These are phyloP conservation scores for Platichthys flesus DNA, from an alignment of 2,113 vertebrate species.

Conservation along the genomic window DNA sequence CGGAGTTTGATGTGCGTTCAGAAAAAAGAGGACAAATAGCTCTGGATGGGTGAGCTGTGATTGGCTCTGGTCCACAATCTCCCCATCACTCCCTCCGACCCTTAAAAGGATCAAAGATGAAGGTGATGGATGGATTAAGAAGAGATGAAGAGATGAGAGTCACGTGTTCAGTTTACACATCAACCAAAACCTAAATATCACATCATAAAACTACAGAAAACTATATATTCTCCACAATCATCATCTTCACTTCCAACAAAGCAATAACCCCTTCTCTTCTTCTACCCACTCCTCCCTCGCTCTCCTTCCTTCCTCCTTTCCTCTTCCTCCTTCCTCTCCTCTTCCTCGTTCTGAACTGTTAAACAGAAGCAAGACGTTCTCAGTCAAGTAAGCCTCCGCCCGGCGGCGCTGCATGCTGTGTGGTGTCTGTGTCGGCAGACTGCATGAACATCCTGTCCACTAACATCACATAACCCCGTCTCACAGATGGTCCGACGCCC, in stretches of 20 bases:
- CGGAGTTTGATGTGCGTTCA: no score
- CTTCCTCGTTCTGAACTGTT: conserved; percentile 51
- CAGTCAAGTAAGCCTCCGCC: conserved; percentile 85
- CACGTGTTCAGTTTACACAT: no score
- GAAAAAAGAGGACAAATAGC: no score
- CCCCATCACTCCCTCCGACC: no score
- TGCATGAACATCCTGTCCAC: conserved; percentile 73
- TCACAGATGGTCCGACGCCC: conserved; percentile 50
- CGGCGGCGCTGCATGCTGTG: conserved; percentile 80
- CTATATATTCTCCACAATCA: not conserved
- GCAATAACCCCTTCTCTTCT: conserved; percentile 63
- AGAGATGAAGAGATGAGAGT: no score
- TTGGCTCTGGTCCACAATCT: no score
- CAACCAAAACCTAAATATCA: no score
- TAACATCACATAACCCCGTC: conserved; percentile 53
- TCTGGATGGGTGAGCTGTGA: no score
- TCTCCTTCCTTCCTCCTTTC: conserved; percentile 42
- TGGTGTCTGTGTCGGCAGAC: conserved; percentile 76
- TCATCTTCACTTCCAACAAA: not conserved
- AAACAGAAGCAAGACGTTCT: conserved; percentile 88
- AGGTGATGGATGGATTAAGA: no score
- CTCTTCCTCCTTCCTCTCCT: conserved; percentile 12
- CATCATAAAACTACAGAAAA: no score
- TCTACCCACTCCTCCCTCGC: conserved; percentile 42
- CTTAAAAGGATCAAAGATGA: no score